Evolutionary conservation across 2,888 invertebrate genomes (phyloP).

Genomic region (Masnerella sp.): DNA sequence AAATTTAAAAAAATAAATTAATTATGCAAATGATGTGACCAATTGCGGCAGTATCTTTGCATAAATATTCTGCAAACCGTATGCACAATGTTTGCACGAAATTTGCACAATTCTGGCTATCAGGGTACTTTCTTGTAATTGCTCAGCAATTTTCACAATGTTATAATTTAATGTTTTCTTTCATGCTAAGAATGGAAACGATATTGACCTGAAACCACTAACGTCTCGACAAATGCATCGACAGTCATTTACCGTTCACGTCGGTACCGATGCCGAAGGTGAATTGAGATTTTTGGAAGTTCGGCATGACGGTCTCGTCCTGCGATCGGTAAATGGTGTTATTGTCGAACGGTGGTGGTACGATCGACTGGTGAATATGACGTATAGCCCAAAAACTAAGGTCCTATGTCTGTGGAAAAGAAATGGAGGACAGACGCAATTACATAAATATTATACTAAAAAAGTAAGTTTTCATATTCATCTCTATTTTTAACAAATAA

Average conservation of each 20-base stretch:
- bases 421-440: slow-evolving; percentile 94
- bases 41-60: too few relatives aligned
- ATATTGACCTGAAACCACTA: slow-evolving; percentile 96
- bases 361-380: slow-evolving; percentile 99
- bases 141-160: too few relatives aligned
- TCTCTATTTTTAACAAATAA: too few relatives aligned
- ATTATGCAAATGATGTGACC: too few relatives aligned
- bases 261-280: slow-evolving; percentile 94
- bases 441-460: slow-evolving; percentile 99
- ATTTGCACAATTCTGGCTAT: too few relatives aligned
- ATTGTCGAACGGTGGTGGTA: slow-evolving; percentile 99
- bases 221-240: slow-evolving; percentile 97
- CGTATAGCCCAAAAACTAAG: slow-evolving; percentile 98
- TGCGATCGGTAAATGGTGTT: slow-evolving; percentile 89
- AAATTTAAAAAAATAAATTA: too few relatives aligned
- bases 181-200: slow-evolving; percentile 92
- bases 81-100: too few relatives aligned
- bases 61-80: too few relatives aligned
- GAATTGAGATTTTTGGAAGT: slow-evolving; percentile 94
- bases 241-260: slow-evolving; percentile 98
- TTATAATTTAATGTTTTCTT: slow-evolving; percentile 61
- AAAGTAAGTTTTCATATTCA: too few relatives aligned
- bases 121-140: too few relatives aligned
- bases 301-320: slow-evolving; percentile 95
- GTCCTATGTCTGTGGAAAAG: slow-evolving; percentile 98